These are phyloP conservation scores for Hirtodrosophila confusa DNA, from an alignment of 2,888 invertebrate species.

Conservation along the genomic window DNA sequence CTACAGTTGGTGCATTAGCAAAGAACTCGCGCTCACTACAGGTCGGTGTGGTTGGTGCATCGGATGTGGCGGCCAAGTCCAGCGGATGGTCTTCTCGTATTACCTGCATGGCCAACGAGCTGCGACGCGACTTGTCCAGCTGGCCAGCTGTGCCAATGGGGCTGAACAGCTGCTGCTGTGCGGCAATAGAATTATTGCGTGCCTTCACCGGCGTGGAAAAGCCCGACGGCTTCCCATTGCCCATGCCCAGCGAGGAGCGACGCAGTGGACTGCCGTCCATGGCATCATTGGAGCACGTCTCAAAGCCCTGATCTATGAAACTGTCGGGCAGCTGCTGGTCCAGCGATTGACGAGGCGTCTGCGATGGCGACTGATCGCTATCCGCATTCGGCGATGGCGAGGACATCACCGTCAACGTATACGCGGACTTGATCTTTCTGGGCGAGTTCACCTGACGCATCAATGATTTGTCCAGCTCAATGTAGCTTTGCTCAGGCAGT, in stretches of 20 bases:
- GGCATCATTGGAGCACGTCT: slow-evolving; percentile 78
- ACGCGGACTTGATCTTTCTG: slow-evolving; percentile 76
- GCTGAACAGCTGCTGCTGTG: slow-evolving; percentile 67
- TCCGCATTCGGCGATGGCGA: slow-evolving; percentile 76
- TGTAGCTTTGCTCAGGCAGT: slow-evolving; percentile 49
- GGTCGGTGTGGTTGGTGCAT: slow-evolving; percentile 47
- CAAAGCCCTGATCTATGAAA: slow-evolving; percentile 81
- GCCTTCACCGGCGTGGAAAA: slow-evolving; percentile 78
- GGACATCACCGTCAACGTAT: slow-evolving; percentile 77
- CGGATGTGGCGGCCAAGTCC: slow-evolving; percentile 46
- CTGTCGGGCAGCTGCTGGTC: slow-evolving; percentile 60
- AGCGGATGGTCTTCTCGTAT: slow-evolving; percentile 79
- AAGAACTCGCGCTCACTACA: slow-evolving; percentile 65
- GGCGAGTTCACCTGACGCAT: slow-evolving; percentile 78
- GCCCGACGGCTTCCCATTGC: slow-evolving; percentile 41
- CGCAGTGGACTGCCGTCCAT: slow-evolving; percentile 73
- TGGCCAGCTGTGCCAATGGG: slow-evolving; percentile 50
- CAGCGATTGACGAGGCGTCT: slow-evolving; percentile 56
- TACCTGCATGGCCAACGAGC: slow-evolving; percentile 80
- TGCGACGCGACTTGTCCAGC: slow-evolving; percentile 70
- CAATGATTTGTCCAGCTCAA: slow-evolving; percentile 67
- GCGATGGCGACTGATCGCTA: slow-evolving; percentile 70
- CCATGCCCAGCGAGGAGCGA: slow-evolving; percentile 26
- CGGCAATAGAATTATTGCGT: slow-evolving; percentile 17
- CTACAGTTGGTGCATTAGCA: slow-evolving; percentile 62